Evolutionary conservation across 2,113 vertebrate species (phyloP).

Genomic region (Hippocampus barbouri): DNA sequence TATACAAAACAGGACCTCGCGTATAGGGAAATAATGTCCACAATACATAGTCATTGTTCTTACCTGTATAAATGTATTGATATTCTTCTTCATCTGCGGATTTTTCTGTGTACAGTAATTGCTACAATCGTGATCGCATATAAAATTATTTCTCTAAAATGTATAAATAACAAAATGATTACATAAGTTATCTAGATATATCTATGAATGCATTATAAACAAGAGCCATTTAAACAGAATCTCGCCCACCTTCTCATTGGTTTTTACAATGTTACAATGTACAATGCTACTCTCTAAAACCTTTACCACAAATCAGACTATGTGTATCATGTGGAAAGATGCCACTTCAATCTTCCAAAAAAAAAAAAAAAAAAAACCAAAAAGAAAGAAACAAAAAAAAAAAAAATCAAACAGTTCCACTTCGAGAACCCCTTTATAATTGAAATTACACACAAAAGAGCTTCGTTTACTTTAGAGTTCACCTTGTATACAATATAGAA

Average conservation of each 20-base stretch:
- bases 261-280: slow-evolving; percentile 51
- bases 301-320: slow-evolving; percentile 61
- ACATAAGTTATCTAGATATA: slow-evolving; percentile 46
- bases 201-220: slow-evolving; percentile 59
- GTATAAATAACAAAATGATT: slow-evolving; percentile 61
- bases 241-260: slow-evolving; percentile 32
- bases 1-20: slow-evolving; percentile 22
- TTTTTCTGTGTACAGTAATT: slow-evolving; percentile 46
- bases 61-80: slow-evolving; percentile 31
- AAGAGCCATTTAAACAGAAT: slow-evolving; percentile 57
- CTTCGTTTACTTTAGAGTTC: slow-evolving; percentile 21
- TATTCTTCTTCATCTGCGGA: slow-evolving; percentile 41
- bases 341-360: slow-evolving; percentile 27
- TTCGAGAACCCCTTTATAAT: slow-evolving; percentile 14
- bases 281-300: slow-evolving; percentile 66
- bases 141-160: slow-evolving; percentile 53
- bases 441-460: slow-evolving; percentile 28
- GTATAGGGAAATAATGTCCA: slow-evolving; percentile 38
- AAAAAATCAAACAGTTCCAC: slow-evolving; percentile 13
- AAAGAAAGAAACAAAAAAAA: slow-evolving; percentile 6
- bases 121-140: slow-evolving; percentile 64
- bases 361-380: slow-evolving; percentile 3
- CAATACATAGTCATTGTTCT: slow-evolving; percentile 42
- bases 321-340: slow-evolving; percentile 56
- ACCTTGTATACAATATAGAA: slow-evolving; percentile 66